These are phyloP conservation scores for Kuschelorhynchus macadamiae DNA, from an alignment of 2,888 invertebrate species.

Conservation along the genomic window DNA sequence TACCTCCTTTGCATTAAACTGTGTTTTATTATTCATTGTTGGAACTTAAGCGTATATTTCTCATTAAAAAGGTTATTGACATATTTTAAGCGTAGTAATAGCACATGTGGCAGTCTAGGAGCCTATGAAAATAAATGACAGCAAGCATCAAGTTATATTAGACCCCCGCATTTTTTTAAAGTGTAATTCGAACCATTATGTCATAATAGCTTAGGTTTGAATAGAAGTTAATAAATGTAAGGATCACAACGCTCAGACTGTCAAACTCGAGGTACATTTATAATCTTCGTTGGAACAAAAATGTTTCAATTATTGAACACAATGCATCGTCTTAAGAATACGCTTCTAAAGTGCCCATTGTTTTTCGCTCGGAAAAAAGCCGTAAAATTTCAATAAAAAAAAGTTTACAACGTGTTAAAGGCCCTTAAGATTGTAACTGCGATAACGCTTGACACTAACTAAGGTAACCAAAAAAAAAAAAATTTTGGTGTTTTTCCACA, in stretches of 20 bases:
- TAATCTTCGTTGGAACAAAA: slow-evolving; percentile 24
- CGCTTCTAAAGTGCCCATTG: not conserved
- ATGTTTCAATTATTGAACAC: slow-evolving; percentile 34
- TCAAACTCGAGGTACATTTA: slow-evolving; percentile 28
- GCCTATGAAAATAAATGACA: slow-evolving; percentile 27
- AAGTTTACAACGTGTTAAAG: slow-evolving; percentile 18
- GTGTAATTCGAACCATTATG: slow-evolving; percentile 16
- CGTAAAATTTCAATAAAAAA: slow-evolving; percentile 23
- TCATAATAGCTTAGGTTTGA: slow-evolving; percentile 10
- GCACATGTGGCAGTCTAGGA: slow-evolving; percentile 19
- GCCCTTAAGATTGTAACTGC: slow-evolving; percentile 12
- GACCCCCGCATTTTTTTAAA: slow-evolving; percentile 6
- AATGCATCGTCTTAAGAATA: slow-evolving; percentile 13
- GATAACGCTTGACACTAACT: not conserved
- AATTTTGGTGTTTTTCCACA: too few species aligned
- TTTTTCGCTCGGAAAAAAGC: slow-evolving; percentile 14
- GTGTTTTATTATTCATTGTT: slow-evolving; percentile 33
- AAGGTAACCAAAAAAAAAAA: too few species aligned
- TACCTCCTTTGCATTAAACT: slow-evolving; percentile 16
- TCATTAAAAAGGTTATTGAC: slow-evolving; percentile 44
- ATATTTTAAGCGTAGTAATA: slow-evolving; percentile 29
- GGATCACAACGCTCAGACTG: slow-evolving; percentile 16
- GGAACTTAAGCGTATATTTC: slow-evolving; percentile 20
- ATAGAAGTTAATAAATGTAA: slow-evolving; percentile 18
- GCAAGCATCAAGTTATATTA: not conserved